These are phyloP conservation scores for Lucilia cuprina DNA, from an alignment of 1,140 invertebrate species.

Conservation along the genomic window DNA sequence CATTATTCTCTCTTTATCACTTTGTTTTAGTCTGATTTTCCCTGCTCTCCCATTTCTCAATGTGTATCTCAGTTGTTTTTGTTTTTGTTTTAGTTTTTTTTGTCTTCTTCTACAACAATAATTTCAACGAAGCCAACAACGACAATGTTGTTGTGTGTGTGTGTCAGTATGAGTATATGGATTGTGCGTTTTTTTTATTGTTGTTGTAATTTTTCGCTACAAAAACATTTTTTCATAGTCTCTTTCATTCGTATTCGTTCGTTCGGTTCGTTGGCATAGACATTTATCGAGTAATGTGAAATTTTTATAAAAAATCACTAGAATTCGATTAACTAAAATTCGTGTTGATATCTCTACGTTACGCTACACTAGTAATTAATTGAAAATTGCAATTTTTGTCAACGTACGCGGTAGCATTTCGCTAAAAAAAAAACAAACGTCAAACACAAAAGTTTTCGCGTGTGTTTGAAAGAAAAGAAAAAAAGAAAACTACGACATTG, in stretches of 20 bases:
- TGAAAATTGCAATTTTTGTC: conserved; percentile 4
- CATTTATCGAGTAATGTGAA: conserved; percentile 8
- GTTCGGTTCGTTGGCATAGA: conserved; percentile 31
- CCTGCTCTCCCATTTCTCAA: neutral
- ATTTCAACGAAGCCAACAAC: too few species aligned
- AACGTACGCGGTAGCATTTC: neutral
- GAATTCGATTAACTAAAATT: conserved; percentile 12
- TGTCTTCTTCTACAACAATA: neutral
- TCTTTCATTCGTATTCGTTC: conserved; percentile 28
- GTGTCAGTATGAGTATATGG: neutral
- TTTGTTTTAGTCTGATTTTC: neutral
- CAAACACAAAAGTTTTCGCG: neutral
- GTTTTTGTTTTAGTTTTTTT: neutral
- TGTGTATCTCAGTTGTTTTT: neutral
- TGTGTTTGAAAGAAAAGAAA: neutral
- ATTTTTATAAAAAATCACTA: neutral
- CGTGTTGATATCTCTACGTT: neutral
- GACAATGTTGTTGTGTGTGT: too few species aligned
- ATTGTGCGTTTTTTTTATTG: conserved; percentile 13
- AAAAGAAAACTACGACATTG: neutral
- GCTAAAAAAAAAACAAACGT: neutral
- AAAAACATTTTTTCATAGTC: conserved; percentile 19
- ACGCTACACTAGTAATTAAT: neutral
- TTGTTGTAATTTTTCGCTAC: conserved; percentile 14
- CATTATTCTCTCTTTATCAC: neutral